phyloP scores from a whole-genome alignment of 2,888 invertebrate genomes.

The Artemia sinica region DNA sequence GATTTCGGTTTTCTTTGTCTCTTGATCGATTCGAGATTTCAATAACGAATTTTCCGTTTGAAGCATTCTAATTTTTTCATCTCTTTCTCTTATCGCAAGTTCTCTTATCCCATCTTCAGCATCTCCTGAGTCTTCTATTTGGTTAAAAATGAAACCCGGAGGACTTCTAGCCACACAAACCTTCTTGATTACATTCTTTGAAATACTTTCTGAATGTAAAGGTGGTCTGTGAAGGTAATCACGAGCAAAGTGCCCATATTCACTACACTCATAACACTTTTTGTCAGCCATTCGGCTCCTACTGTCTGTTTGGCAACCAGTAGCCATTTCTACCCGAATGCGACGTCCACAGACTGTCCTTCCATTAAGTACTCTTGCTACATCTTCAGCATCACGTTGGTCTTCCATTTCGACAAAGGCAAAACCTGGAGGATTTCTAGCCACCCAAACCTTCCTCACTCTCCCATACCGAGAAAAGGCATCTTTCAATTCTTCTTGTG shows the following conservation, averaged over 20 bases:
- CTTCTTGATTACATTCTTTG: no score
- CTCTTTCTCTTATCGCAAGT: no score
- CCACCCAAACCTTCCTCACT: slow-evolving; percentile 5
- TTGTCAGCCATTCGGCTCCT: background rate
- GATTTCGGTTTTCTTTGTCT: no score
- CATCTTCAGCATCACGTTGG: background rate
- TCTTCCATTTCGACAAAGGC: slow-evolving; percentile 8
- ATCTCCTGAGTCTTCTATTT: no score
- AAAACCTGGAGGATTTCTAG: slow-evolving; percentile 9
- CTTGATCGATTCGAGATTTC: no score
- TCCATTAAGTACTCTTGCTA: background rate
- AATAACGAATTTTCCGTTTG: no score
- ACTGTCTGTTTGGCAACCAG: background rate
- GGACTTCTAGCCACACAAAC: no score
- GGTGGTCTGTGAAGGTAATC: background rate
- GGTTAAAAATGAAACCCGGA: no score
- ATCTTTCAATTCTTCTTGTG: background rate
- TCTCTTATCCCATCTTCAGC: no score
- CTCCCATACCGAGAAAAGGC: background rate
- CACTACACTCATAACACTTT: background rate
- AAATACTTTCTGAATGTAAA: no score
- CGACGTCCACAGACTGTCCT: slow-evolving; percentile 3
- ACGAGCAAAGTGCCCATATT: slow-evolving; percentile 7
- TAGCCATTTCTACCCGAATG: slow-evolving; percentile 5
- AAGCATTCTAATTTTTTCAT: no score